Base-by-base conservation (phyloP, 2,888 invertebrate species). In the Autographa gamma region DNA sequence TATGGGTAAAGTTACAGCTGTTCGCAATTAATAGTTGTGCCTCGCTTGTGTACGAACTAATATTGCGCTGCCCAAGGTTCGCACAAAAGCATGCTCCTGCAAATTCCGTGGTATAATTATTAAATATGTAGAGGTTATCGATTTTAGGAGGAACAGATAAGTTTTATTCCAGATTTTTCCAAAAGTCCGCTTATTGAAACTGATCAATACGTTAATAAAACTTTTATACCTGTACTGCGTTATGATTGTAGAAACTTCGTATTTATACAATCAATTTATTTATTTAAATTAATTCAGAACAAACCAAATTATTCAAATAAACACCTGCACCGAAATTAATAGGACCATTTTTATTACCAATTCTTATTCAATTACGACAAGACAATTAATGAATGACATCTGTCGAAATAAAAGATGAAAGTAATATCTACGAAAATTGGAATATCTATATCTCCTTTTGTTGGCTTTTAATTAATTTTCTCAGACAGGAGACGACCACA, bases 11-110 rank as follows among this genome's bases (percentile, higher is more conserved):
- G 73, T 79, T 77, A 77, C 73, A 73, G 67, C 75, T 71, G 66
- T 74, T 73, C n/a, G 71, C 64, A 79, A 86, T 83, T 85, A 83
- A 85, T 85, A 83, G 73, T 79, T 77, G 48, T 61, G 60, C 65
- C 74, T 34, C n/a, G 31, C 59, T 73, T 58, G 61, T 69, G 54
- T 52, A 32, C 59, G 54, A 32, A 58, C 56, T 69, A 19, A 69
- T 60, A 63, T 59, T 65, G 71, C n/a, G 11, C 52, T 66, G 54
- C 16, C 43, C 13, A 25, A 3, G 19, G n/a, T 67, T 59, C 58
- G 43, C 31, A 19, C 59, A 41, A 48, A 65, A 18, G 56, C 31
- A 11, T n/a, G 59, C n/a, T 31, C 13, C 7, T 16, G 31, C 54
- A 31, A 19, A 60, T 52, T 56, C 54, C 19, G 4, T 56, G 0